Conservation (phyloP, 2,888 invertebrate genomes). For the Athetis lepigone region DNA sequence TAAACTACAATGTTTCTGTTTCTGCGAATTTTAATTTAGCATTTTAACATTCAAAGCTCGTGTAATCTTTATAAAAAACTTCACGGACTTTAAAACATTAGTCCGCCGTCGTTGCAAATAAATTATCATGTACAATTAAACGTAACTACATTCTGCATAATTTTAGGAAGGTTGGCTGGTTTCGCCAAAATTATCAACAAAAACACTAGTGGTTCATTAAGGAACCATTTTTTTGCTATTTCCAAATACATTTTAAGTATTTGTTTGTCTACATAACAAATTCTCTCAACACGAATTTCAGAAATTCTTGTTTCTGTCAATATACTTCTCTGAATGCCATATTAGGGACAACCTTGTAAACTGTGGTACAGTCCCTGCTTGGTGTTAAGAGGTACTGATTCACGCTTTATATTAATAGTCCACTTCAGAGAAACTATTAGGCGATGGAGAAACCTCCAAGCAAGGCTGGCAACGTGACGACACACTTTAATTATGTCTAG, state of each 20-base stretch:
- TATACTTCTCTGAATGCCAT: background rate
- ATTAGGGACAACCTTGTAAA: background rate
- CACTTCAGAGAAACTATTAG: slow-evolving; percentile 62
- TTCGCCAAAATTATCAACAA: background rate
- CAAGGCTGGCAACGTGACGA: slow-evolving; percentile 72
- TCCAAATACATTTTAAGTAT: no score
- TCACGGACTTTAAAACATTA: background rate
- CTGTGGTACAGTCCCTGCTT: slow-evolving; percentile 32
- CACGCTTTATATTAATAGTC: slow-evolving; percentile 26
- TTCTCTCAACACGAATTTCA: no score
- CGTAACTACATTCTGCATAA: background rate
- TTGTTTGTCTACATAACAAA: no score
- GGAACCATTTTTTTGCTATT: no score
- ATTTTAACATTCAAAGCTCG: background rate
- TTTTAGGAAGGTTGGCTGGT: background rate
- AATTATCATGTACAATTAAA: background rate
- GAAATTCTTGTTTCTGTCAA: no score
- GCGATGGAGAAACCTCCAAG: slow-evolving; percentile 64
- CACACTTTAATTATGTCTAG: slow-evolving; percentile 68
- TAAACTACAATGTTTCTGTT: background rate
- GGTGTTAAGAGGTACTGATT: slow-evolving; percentile 15
- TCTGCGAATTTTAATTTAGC: background rate
- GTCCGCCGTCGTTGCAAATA: background rate
- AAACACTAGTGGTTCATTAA: no score
- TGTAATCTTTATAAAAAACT: background rate